These are phyloP conservation scores for Epizoanthus scotinus DNA, from an alignment of 92 coral and sea anemone genomes.

Conservation along the genomic window DNA sequence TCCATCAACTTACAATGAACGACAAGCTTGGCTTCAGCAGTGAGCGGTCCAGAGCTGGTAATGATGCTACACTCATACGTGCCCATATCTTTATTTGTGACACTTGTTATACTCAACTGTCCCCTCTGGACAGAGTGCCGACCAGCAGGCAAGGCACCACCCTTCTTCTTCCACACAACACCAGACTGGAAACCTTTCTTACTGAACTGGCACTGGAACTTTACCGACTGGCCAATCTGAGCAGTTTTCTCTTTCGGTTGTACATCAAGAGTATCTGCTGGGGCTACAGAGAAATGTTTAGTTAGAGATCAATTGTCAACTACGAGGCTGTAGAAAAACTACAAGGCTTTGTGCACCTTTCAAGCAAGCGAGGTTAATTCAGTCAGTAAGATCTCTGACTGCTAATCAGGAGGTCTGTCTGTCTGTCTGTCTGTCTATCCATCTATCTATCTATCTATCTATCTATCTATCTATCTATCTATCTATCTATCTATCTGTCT, in stretches of 20 bases:
- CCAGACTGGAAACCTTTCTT: conserved; percentile 67
- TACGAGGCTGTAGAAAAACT: no score
- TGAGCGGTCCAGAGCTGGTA: conserved; percentile 46
- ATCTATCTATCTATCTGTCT: no score
- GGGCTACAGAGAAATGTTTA: conserved; percentile 41
- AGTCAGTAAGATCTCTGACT: no score
- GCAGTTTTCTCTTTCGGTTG: conserved; percentile 55
- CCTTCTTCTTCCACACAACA: conserved; percentile 71
- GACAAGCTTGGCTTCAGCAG: conserved; percentile 58
- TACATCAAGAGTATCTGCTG: conserved; percentile 59
- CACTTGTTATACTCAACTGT: conserved; percentile 42
- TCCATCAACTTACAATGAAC: conserved; percentile 73
- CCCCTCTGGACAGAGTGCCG: conserved; percentile 61
- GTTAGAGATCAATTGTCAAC: no score
- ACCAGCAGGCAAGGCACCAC: conserved; percentile 60
- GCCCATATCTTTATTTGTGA: conserved; percentile 67
- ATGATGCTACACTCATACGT: conserved; percentile 68
- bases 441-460: no score
- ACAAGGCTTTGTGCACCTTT: no score
- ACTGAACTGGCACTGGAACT: conserved; percentile 61
- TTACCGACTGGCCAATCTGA: conserved; percentile 46
- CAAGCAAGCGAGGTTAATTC: no score
- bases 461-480: no score
- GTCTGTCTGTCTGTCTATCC: no score
- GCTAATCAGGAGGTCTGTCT: no score